Percentiles rank a stretch among this genome's conserved stretches.
Conservation (phyloP, 2,797 vertebrate genomes). For the Platalea minor region DNA sequence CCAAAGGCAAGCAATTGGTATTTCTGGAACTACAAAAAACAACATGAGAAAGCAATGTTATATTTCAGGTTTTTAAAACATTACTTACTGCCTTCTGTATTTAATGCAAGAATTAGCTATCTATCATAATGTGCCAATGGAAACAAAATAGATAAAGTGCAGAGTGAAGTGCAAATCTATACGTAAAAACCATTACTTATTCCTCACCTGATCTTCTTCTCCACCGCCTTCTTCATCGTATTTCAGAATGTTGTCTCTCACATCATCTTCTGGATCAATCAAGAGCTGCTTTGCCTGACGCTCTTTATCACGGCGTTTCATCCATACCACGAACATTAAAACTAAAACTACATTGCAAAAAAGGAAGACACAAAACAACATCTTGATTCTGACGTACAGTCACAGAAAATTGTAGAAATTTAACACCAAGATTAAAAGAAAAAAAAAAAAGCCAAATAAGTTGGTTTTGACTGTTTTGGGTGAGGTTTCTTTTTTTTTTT, state of each 20-base stretch:
- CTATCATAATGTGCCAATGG: background rate
- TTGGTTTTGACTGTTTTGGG: background rate
- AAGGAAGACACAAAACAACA: background rate
- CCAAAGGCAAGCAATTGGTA: background rate
- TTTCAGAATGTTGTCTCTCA: slow-evolving; percentile 96
- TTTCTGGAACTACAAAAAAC: background rate
- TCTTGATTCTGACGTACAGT: background rate
- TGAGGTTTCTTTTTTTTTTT: background rate
- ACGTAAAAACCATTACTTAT: background rate
- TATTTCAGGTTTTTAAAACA: background rate
- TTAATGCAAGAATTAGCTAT: background rate
- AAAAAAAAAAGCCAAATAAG: background rate
- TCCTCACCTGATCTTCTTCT: slow-evolving; percentile 95
- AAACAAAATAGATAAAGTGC: background rate
- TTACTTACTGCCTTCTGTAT: background rate
- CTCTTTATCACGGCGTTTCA: slow-evolving; percentile 95
- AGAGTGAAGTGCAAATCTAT: background rate
- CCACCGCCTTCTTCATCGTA: slow-evolving; percentile 99
- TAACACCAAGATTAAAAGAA: background rate
- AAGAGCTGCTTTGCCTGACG: slow-evolving; percentile 95
- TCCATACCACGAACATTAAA: slow-evolving; percentile 95
- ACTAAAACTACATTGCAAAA: slow-evolving; percentile 83
- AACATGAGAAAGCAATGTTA: background rate
- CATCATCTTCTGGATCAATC: slow-evolving; percentile 96
- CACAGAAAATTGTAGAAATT: background rate